phyloP scores from a whole-genome alignment of 2,113 vertebrate species.

The Willisornis vidua region DNA sequence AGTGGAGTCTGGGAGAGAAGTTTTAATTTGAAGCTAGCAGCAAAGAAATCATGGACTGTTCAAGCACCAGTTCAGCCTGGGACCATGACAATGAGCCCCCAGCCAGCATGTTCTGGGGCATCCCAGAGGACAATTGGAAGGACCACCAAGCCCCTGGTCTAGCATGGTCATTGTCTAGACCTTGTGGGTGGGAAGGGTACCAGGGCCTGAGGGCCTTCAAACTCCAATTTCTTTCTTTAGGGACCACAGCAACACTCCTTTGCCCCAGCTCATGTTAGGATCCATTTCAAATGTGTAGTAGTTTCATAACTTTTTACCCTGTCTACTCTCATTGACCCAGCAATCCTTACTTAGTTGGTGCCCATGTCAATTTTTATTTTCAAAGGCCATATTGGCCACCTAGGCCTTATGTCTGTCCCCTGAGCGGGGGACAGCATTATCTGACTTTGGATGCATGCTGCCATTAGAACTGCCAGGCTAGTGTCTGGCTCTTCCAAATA shows the following conservation, averaged over 20 bases:
- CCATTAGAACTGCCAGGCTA: not conserved
- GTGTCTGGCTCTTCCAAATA: constrained; percentile 23
- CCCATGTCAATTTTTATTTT: not conserved
- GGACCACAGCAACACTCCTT: not conserved
- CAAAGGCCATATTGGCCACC: not conserved
- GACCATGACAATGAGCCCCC: not conserved
- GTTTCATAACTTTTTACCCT: not conserved
- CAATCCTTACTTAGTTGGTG: not conserved
- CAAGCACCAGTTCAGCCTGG: not conserved
- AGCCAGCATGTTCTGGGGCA: rapidly evolving
- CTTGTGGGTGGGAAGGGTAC: not conserved
- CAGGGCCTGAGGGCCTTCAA: not conserved
- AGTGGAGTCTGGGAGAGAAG: not conserved
- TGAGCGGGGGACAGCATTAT: not conserved
- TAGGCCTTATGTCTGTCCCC: not conserved
- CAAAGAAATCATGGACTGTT: not conserved
- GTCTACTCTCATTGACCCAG: not conserved
- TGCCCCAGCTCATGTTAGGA: not conserved
- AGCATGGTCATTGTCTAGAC: not conserved
- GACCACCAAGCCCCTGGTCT: not conserved
- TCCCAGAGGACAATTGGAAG: not conserved
- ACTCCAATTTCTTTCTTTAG: not conserved
- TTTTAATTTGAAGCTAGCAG: not conserved
- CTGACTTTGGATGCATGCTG: not conserved
- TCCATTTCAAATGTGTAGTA: rapidly evolving